These are phyloP conservation scores for Neolamprologus longior DNA, from an alignment of 2,113 vertebrate species.

Conservation along the genomic window DNA sequence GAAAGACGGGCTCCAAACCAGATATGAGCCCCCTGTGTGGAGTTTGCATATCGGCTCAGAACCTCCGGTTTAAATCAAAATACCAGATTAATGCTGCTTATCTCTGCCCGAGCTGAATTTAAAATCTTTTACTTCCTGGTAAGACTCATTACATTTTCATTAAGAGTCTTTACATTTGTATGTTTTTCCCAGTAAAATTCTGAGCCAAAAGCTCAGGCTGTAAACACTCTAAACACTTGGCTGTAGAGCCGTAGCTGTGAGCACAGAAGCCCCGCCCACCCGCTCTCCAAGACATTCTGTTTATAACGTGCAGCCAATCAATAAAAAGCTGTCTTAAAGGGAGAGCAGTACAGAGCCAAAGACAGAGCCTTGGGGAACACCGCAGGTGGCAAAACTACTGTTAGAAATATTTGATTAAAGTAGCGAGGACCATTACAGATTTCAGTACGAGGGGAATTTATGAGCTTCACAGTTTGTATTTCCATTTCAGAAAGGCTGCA, in stretches of 20 bases:
- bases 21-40: accelerated
- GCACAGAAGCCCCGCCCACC: neutral
- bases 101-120: accelerated
- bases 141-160: neutral
- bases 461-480: neutral
- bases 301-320: neutral
- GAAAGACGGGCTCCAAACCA: neutral
- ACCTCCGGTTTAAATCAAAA: accelerated
- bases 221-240: neutral
- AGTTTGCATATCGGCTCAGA: accelerated
- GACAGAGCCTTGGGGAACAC: neutral
- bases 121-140: neutral
- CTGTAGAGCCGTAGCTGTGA: accelerated
- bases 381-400: neutral
- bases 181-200: neutral
- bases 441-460: neutral
- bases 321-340: neutral
- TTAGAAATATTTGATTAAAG: neutral
- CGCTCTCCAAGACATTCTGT: neutral
- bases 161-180: neutral
- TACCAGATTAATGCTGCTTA: accelerated
- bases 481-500: slow-evolving; percentile 66
- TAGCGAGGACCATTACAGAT: neutral
- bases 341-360: neutral
- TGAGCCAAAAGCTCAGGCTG: neutral